Evolutionary conservation across 2,113 vertebrate genomes (phyloP).

Genomic region (Siniperca chuatsi): DNA sequence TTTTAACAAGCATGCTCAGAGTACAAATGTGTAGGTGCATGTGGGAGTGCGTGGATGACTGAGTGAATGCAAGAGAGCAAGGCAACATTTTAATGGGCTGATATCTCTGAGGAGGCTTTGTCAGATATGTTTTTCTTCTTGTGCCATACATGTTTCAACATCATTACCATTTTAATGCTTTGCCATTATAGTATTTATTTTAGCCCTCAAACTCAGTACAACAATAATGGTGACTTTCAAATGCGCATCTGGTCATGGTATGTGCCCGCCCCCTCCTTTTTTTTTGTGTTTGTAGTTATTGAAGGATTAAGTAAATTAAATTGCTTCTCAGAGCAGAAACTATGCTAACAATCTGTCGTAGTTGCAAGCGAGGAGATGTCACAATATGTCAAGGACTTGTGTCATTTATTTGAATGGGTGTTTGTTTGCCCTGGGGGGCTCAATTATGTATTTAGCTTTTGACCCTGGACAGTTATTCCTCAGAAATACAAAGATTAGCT

Average conservation of each 20-base stretch:
- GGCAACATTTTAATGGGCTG: conserved; percentile 25
- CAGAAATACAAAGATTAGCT: not conserved
- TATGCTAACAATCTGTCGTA: not conserved
- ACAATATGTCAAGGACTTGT: not conserved
- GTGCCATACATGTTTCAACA: conserved; percentile 39
- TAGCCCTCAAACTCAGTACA: not conserved
- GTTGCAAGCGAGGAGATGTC: not conserved
- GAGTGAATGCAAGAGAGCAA: conserved; percentile 30
- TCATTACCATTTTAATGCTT: conserved; percentile 22
- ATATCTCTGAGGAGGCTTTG: conserved; percentile 39
- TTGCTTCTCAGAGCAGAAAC: not conserved
- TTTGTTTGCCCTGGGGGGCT: conserved; percentile 9
- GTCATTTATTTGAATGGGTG: not conserved
- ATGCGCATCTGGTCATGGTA: not conserved
- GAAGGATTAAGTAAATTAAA: not conserved
- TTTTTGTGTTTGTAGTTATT: conserved; percentile 19
- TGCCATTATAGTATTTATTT: not conserved
- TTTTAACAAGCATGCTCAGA: conserved; percentile 72
- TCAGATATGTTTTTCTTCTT: conserved; percentile 34
- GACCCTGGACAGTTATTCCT: not conserved
- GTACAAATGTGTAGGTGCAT: conserved; percentile 44
- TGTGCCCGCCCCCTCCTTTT: too few relatives aligned
- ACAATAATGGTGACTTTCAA: not conserved
- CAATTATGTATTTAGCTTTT: not conserved
- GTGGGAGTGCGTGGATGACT: conserved; percentile 36